Conservation (phyloP, 2,888 invertebrate genomes). For the Rotaria macrura region DNA sequence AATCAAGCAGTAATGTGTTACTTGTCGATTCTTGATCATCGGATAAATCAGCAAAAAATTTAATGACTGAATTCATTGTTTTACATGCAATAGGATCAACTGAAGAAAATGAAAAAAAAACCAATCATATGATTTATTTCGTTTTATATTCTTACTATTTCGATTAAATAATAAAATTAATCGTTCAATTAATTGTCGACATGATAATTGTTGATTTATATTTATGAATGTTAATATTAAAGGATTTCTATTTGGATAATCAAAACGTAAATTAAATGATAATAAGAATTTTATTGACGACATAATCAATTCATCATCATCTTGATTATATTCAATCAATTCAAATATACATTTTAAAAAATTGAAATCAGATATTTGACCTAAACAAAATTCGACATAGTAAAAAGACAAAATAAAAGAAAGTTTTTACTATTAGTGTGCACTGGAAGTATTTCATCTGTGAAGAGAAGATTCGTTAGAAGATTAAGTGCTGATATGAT, state of each 20-base stretch:
- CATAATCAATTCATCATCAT: background rate
- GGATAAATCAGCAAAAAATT: background rate
- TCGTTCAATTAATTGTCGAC: background rate
- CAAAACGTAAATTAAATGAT: constrained; percentile 11
- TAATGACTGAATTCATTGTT: background rate
- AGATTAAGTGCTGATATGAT: background rate
- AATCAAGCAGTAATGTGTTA: background rate
- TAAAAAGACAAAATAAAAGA: background rate
- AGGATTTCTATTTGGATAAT: background rate
- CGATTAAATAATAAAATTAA: background rate
- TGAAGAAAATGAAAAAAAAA: background rate
- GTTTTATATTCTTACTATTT: too few species aligned
- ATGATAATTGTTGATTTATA: background rate
- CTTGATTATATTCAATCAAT: background rate
- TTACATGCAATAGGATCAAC: background rate
- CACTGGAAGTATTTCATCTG: background rate
- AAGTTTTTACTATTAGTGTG: background rate
- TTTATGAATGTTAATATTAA: background rate
- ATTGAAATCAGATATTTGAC: background rate
- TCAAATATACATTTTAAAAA: background rate
- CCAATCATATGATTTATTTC: too few species aligned
- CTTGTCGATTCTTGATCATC: background rate
- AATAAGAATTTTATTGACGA: background rate
- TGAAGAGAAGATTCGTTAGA: background rate
- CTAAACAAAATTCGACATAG: background rate